Evolutionary conservation across 2,888 invertebrate genomes (phyloP), one percentile per base, ranked within the genome.

Genomic region (Melinopterus prodromus): DNA sequence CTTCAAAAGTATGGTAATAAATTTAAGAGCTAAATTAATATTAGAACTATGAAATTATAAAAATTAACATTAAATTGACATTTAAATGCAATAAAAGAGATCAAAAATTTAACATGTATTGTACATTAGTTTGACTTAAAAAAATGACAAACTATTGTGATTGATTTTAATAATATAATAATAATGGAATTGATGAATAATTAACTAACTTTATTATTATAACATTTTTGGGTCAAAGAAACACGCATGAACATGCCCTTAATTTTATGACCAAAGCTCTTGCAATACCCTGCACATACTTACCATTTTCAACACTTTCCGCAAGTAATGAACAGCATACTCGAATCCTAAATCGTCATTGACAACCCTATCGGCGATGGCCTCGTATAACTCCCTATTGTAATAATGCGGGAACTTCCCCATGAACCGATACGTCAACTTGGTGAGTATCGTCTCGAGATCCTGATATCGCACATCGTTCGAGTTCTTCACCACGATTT

Each of bases 301-400:
- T 88, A 93, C 93, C 81, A 93, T 88, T 86, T 91, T 90, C 5
- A 91, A 90, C 75, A 92, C 87, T 82, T 92, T 91, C 78, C 91
- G 90, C 0, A 92, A 88, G 7, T 92, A 84, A 77, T 91, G 89
- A 69, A 92, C 83, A 0, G 89, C 90, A 72, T 90, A 88, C 69
- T 90, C 89, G 83, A 92, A 92, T n/a, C 89, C 90, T 14, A 91
- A 83, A 78, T 91, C 86, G n/a, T 91, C 89, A 71, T 90, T 88
- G 16, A 93, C 89, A 16, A 92, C 88, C 83, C 90, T 91, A 76
- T 90, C 89, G 6, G 91, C 91, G 70, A 91, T 89, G 0, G 90
- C 89, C 84, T 94, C 92, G 84, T 93, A 88, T 82, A 94, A 89
- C 78, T 90, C 90, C 84, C 93, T 93, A 83, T 93, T 91, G 84